Base-by-base conservation (phyloP, 1,140 invertebrate genomes). In the Globodera ellingtonae region DNA sequence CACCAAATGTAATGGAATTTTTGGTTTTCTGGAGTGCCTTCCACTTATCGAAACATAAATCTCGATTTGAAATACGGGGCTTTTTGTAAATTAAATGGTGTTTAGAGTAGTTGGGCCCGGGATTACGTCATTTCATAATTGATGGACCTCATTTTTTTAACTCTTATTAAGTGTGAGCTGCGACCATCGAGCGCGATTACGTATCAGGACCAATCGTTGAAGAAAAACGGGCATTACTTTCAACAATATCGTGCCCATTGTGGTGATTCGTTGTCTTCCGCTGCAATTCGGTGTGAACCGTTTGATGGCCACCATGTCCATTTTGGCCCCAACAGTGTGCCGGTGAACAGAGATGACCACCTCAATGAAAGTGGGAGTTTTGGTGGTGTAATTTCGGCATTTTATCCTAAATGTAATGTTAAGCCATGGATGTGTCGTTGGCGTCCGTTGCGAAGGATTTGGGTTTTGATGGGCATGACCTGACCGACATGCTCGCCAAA, bases 401-500 rank as follows among this genome's bases (percentile, higher is more conserved):
- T 52, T 52, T 52, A 52, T 52, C 21, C 6, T 15, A 0, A 62
- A 18, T 15, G 56, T 50, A 9, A 62, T 18, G 13, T 62, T 70
- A 10, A 70, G 67, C 67, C 46, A 70, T 70, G 67, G 81, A 83
- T 46, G 82, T 83, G n/a, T 83, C 82, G 24, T 24, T 83, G 46
- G 81, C 81, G 35, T 83, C 81, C 35, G 81, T 83, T 24, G 81
- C 81, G 6, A 83, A 83, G 59, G 81, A 83, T 59, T 78, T 83
- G 0, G 81, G 81, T 10, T 80, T 83, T 35, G 82, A 83, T 35
- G 81, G 81, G n/a, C 81, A 75, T 18, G 81, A 83, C 47, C 52
- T 83, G 5, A 83, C 81, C 13, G 81, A 83, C 35, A 83, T 83
- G 81, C 78, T 83, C 10, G 81, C 71, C 15, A 50, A 79, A 74